Conservation (phyloP, 2,888 invertebrate species). For the Aethes cnicana region DNA sequence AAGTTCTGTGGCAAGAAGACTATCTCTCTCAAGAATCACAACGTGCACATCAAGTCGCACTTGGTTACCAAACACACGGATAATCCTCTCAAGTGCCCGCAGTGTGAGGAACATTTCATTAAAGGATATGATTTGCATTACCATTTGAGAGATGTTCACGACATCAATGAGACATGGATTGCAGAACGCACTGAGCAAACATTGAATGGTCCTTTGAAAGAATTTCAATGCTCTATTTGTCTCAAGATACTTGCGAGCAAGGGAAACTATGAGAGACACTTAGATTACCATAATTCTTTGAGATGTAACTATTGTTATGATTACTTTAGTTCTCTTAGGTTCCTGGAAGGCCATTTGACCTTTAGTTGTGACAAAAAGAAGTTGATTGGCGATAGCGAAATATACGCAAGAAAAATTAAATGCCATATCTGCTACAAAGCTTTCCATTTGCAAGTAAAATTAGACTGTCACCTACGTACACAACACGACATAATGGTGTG, state of each 20-base stretch:
- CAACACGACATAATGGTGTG: conserved; percentile 60
- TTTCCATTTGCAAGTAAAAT: conserved; percentile 74
- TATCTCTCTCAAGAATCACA: conserved; percentile 65
- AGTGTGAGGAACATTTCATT: conserved; percentile 67
- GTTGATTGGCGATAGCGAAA: conserved; percentile 69
- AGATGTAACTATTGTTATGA: conserved; percentile 78
- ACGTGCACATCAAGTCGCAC: conserved; percentile 69
- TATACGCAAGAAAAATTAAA: conserved; percentile 67
- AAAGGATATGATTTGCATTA: conserved; percentile 71
- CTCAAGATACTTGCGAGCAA: conserved; percentile 71
- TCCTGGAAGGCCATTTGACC: conserved; percentile 72
- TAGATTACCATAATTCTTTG: conserved; percentile 75
- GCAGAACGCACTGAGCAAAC: conserved; percentile 58
- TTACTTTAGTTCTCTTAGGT: conserved; percentile 67
- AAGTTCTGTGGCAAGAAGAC: conserved; percentile 75
- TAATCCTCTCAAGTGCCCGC: conserved; percentile 65
- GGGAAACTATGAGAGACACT: conserved; percentile 74
- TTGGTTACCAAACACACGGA: conserved; percentile 66
- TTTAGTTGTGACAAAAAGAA: conserved; percentile 73
- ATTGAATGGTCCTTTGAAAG: conserved; percentile 63
- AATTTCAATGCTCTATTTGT: conserved; percentile 75
- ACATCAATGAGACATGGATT: conserved; percentile 70
- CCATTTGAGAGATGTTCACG: conserved; percentile 68
- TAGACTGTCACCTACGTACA: conserved; percentile 73
- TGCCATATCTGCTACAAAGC: conserved; percentile 76